These are phyloP conservation scores for Aythya baeri DNA, from an alignment of 2,113 vertebrate species.

Conservation along the genomic window DNA sequence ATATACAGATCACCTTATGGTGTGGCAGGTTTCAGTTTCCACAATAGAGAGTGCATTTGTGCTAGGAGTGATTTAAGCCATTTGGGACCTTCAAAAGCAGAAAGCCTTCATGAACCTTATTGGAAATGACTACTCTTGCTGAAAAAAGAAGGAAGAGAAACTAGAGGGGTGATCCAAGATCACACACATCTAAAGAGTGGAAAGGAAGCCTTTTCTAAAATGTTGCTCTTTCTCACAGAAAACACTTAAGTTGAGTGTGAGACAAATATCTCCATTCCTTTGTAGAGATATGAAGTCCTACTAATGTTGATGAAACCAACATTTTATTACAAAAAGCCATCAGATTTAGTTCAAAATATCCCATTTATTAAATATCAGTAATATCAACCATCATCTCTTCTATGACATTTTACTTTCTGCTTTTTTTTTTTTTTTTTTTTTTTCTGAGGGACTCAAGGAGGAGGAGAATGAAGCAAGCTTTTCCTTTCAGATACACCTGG, in stretches of 20 bases:
- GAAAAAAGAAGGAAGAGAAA: constrained; percentile 35
- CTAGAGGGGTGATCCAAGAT: constrained; percentile 55
- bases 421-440: neutral
- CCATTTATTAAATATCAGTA: neutral
- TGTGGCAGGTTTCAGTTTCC: constrained; percentile 72
- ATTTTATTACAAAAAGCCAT: neutral
- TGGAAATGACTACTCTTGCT: constrained; percentile 61
- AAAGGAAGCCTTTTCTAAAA: constrained; percentile 45
- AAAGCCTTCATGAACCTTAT: constrained; percentile 65
- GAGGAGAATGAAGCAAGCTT: neutral
- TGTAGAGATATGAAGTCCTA: neutral
- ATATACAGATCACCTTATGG: constrained; percentile 71
- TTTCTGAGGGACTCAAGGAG: neutral
- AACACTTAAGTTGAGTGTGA: neutral
- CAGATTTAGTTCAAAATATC: neutral
- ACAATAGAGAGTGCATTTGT: constrained; percentile 70
- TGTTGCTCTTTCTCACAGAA: constrained; percentile 16
- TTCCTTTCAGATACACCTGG: constrained; percentile 38
- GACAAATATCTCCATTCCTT: neutral
- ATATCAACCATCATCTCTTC: neutral
- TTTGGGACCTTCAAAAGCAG: constrained; percentile 74
- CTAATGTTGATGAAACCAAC: neutral
- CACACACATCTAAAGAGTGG: constrained; percentile 37
- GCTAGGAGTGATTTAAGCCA: constrained; percentile 68
- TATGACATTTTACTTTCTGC: neutral